Evolutionary conservation across 2,797 vertebrate species (phyloP).

Genomic region (Natrix natrix): DNA sequence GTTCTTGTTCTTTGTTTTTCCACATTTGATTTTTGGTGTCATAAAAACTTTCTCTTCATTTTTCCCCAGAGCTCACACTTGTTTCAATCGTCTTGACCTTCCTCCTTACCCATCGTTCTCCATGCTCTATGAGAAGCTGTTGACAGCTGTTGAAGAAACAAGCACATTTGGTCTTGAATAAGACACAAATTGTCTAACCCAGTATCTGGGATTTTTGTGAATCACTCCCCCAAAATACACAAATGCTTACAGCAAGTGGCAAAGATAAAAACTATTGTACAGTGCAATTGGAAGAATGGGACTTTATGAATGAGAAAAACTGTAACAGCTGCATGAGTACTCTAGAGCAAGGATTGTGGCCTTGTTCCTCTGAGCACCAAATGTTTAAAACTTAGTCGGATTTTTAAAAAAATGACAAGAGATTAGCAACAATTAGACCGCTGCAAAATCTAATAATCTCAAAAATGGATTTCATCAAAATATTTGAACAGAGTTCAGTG

Average conservation of each 20-base stretch:
- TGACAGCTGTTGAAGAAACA: conserved; percentile 96
- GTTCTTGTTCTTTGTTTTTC: not conserved
- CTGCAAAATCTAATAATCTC: conserved; percentile 47
- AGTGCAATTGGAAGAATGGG: conserved; percentile 47
- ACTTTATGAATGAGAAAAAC: conserved; percentile 35
- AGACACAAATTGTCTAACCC: conserved; percentile 60
- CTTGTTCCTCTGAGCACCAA: conserved; percentile 49
- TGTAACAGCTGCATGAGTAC: conserved; percentile 46
- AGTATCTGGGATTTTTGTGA: conserved; percentile 46
- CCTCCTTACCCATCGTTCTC: conserved; percentile 96
- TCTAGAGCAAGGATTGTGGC: conserved; percentile 47
- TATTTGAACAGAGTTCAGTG: conserved; percentile 48
- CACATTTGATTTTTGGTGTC: conserved; percentile 43
- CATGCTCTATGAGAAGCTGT: conserved; percentile 96
- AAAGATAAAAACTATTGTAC: conserved; percentile 35
- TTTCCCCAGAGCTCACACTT: conserved; percentile 89
- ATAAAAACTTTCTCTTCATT: conserved; percentile 40
- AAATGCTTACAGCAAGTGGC: conserved; percentile 46
- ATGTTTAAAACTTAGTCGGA: conserved; percentile 40
- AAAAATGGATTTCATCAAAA: conserved; percentile 44
- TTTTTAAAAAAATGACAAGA: conserved; percentile 36
- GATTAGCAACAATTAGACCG: conserved; percentile 42
- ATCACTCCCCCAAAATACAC: conserved; percentile 47
- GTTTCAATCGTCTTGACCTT: conserved; percentile 96
- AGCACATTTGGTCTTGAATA: conserved; percentile 97